These are phyloP conservation scores for Scolopax mira DNA, from an alignment of 2,113 vertebrate species.

Conservation along the genomic window DNA sequence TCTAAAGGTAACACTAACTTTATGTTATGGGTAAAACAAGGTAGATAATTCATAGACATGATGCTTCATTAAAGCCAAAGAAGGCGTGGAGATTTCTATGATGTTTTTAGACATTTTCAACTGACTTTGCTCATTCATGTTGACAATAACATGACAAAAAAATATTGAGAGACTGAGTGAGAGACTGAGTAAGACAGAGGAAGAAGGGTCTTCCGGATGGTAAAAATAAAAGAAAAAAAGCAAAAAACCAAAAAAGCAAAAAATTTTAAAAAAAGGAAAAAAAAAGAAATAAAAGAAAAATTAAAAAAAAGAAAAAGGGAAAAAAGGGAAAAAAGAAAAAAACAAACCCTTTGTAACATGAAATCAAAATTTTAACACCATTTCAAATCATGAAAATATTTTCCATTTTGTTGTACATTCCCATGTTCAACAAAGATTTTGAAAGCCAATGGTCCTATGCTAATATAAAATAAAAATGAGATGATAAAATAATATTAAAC, in stretches of 20 bases:
- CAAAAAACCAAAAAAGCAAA: neutral
- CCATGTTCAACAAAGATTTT: neutral
- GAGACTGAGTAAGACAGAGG: neutral
- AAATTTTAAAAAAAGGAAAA: neutral
- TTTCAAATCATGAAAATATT: neutral
- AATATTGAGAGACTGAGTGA: neutral
- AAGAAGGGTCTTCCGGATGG: neutral
- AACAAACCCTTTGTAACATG: neutral
- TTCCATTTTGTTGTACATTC: neutral
- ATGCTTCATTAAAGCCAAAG: neutral
- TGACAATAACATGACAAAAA: neutral
- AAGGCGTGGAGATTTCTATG: neutral
- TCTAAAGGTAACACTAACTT: neutral
- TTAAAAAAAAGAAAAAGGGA: too few species aligned
- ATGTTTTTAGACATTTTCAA: conserved; percentile 3
- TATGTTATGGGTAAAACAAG: neutral
- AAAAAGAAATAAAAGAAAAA: neutral
- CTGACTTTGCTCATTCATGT: neutral
- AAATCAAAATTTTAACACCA: rapidly evolving
- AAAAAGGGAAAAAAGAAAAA: too few species aligned
- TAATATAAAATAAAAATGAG: neutral
- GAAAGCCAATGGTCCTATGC: neutral
- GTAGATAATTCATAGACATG: neutral
- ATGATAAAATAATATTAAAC: neutral
- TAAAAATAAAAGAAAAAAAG: rapidly evolving